Evolutionary conservation across 2,888 invertebrate genomes (phyloP).

Genomic region (Scaptomyza flava): DNA sequence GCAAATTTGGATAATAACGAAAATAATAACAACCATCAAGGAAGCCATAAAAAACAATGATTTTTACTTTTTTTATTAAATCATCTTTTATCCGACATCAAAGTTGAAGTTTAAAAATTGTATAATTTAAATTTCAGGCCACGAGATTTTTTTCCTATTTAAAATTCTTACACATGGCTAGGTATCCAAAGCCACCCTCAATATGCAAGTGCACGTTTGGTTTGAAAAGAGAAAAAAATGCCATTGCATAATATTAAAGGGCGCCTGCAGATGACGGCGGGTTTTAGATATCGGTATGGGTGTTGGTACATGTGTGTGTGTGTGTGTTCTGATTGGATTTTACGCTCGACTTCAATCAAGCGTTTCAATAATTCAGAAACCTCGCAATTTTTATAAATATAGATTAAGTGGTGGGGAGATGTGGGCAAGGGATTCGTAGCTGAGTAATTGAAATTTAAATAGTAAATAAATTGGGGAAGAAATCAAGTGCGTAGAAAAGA

Average conservation of each 20-base stretch:
- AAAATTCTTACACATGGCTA: background rate
- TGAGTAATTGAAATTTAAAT: conserved; percentile 75
- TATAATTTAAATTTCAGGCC: background rate
- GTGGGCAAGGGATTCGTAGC: background rate
- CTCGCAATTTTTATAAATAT: conserved; percentile 35
- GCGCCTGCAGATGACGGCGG: conserved; percentile 26
- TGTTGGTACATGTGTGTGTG: background rate
- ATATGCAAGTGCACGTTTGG: background rate
- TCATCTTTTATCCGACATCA: background rate
- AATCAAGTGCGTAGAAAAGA: background rate
- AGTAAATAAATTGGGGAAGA: conserved; percentile 54
- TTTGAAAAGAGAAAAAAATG: conserved; percentile 12
- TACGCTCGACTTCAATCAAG: conserved; percentile 64
- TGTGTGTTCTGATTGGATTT: conserved; percentile 61
- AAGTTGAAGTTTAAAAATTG: conserved; percentile 2
- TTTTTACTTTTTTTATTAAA: background rate
- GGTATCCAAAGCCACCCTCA: conserved; percentile 15
- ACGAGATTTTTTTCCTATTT: background rate
- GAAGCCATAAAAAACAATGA: conserved; percentile 14
- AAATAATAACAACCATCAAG: conserved; percentile 5
- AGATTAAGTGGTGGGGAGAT: background rate
- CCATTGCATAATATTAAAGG: conserved; percentile 48
- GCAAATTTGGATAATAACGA: background rate
- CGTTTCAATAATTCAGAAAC: conserved; percentile 69
- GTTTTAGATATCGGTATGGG: conserved; percentile 7